These are phyloP conservation scores for Montipora efflorescens DNA, from an alignment of 64 coral and sea anemone species.

Conservation along the genomic window DNA sequence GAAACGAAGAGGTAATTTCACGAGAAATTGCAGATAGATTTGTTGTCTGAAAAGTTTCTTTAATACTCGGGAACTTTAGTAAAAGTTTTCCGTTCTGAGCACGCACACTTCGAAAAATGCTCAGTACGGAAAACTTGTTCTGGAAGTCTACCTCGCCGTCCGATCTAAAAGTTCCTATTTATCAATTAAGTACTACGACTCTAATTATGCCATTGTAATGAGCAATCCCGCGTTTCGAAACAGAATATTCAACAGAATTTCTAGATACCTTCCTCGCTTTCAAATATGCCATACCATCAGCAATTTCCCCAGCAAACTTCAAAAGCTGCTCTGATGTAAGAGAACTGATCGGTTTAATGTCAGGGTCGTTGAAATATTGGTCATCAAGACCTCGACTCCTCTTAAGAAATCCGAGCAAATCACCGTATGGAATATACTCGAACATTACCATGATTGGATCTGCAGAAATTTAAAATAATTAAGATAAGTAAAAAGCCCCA, in stretches of 20 bases:
- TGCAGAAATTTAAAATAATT: neutral
- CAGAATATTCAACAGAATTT: too few relatives aligned
- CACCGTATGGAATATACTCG: constrained; percentile 70
- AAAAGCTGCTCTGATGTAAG: constrained; percentile 58
- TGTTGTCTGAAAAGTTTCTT: too few relatives aligned
- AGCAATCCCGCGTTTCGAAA: too few relatives aligned
- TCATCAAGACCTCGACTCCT: constrained; percentile 60
- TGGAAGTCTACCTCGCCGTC: too few relatives aligned
- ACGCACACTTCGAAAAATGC: too few relatives aligned
- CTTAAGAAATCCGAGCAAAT: constrained; percentile 70
- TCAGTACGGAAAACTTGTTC: too few relatives aligned
- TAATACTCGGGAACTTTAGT: too few relatives aligned
- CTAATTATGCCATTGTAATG: too few relatives aligned
- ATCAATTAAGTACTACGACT: neutral
- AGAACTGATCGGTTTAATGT: constrained; percentile 42
- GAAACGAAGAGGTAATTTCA: too few relatives aligned
- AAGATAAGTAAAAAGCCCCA: neutral
- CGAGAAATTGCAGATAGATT: too few relatives aligned
- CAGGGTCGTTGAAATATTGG: constrained; percentile 60
- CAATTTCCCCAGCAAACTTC: constrained; percentile 65
- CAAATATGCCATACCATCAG: constrained; percentile 73
- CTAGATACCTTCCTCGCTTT: constrained; percentile 41
- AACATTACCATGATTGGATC: constrained; percentile 67
- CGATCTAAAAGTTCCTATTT: too few relatives aligned
- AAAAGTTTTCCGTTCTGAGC: too few relatives aligned